Conservation (phyloP, 2,113 vertebrate species). For the Xyrauchen texanus region DNA sequence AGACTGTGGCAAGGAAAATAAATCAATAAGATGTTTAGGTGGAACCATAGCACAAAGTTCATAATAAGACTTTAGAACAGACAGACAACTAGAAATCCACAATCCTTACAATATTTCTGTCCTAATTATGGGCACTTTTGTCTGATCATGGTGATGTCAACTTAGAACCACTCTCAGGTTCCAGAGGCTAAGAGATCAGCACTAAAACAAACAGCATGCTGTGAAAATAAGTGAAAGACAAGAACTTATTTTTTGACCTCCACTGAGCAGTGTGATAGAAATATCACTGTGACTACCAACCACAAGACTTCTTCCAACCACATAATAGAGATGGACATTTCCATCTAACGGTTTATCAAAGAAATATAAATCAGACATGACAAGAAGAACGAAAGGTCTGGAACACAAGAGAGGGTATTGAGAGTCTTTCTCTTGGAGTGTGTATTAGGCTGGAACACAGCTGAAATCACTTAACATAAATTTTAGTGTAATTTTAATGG, state of each 20-base stretch:
- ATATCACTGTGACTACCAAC: slow-evolving; percentile 7
- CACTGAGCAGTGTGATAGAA: background rate
- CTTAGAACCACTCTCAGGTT: slow-evolving; percentile 11
- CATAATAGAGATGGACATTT: slow-evolving; percentile 20
- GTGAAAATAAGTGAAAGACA: slow-evolving; percentile 15
- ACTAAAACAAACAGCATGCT: slow-evolving; percentile 32
- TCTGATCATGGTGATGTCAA: background rate
- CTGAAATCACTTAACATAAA: slow-evolving; percentile 8
- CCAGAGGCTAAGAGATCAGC: slow-evolving; percentile 27
- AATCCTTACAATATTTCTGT: too few species aligned
- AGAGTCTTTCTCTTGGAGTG: background rate
- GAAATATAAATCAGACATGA: slow-evolving; percentile 38
- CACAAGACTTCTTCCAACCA: background rate
- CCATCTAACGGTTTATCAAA: slow-evolving; percentile 29
- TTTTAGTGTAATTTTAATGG: slow-evolving; percentile 16
- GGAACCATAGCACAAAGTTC: too few species aligned
- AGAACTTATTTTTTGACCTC: background rate
- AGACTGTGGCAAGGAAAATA: too few species aligned
- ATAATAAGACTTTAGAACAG: too few species aligned
- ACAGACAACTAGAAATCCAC: too few species aligned
- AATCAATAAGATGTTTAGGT: too few species aligned
- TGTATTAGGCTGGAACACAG: background rate
- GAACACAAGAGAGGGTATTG: slow-evolving; percentile 8
- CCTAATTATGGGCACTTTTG: background rate
- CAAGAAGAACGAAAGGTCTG: slow-evolving; percentile 32